A percentile compares a stretch with the other conserved stretches of the same genome.
Evolutionary conservation across 1,140 invertebrate species (phyloP).

Genomic region (Caenorhabditis latens): DNA sequence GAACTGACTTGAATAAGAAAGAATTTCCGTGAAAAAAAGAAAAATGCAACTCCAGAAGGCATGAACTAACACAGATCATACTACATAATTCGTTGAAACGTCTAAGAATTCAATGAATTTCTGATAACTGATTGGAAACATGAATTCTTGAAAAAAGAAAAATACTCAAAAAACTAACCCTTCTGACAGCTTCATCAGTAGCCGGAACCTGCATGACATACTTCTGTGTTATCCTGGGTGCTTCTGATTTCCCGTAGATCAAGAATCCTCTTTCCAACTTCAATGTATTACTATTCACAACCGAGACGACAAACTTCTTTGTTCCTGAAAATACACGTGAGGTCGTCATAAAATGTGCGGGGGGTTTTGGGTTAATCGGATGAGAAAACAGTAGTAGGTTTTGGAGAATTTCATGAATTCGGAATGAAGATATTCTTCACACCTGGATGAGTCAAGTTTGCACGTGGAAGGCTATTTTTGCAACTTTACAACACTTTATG

Average conservation of each 20-base stretch:
- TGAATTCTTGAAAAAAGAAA: not conserved
- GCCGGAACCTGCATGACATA: slow-evolving; percentile 2
- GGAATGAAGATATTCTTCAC: slow-evolving; percentile 4
- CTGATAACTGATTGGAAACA: not conserved
- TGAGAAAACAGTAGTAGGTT: slow-evolving; percentile 26
- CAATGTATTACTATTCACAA: slow-evolving; percentile 44
- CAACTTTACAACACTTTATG: slow-evolving; percentile 27
- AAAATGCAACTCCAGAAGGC: too few relatives aligned
- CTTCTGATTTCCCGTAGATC: slow-evolving; percentile 26
- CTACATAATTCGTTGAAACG: not conserved
- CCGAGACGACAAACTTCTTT: slow-evolving; percentile 42
- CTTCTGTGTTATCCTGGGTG: slow-evolving; percentile 10
- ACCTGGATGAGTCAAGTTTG: slow-evolving; percentile 5
- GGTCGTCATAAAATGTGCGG: slow-evolving; percentile 26
- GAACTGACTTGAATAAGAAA: too few relatives aligned
- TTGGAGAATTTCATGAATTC: slow-evolving; percentile 19
- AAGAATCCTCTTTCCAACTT: slow-evolving; percentile 26
- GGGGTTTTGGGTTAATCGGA: slow-evolving; percentile 4
- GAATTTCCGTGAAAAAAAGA: too few relatives aligned
- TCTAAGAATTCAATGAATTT: too few relatives aligned
- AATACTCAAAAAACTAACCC: not conserved
- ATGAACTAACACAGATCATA: too few relatives aligned
- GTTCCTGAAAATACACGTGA: slow-evolving; percentile 30
- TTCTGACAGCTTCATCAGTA: slow-evolving; percentile 15
- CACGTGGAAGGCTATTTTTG: slow-evolving; percentile 42